Evolutionary conservation across 2,113 vertebrate genomes (phyloP).

Genomic region (Limnothrissa miodon): DNA sequence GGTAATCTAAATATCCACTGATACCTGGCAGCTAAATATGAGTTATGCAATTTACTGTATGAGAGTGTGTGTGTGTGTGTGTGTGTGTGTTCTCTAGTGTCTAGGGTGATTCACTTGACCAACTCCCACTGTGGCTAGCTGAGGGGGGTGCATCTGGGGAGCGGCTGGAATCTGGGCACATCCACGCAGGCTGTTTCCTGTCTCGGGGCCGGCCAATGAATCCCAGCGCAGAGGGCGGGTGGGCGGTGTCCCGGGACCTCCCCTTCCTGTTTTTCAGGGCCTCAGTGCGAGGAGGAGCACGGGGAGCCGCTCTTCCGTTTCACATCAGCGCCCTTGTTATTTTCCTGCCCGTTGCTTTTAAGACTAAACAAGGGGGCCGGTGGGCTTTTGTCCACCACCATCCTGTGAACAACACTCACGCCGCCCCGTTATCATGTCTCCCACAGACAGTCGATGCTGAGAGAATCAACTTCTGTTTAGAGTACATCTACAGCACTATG

Average conservation of each 20-base stretch:
- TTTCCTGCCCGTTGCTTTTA: constrained; percentile 32
- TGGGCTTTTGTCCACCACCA: constrained; percentile 1
- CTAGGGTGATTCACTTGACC: not conserved
- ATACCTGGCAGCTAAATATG: not conserved
- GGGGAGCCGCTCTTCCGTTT: constrained; percentile 1
- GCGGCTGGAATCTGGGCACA: constrained; percentile 9
- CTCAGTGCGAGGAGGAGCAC: constrained; percentile 7
- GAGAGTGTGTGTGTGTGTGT: not conserved
- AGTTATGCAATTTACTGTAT: not conserved
- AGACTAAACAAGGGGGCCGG: constrained; percentile 39
- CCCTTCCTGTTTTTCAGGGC: constrained; percentile 47
- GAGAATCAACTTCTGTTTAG: not conserved
- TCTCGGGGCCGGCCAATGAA: not conserved
- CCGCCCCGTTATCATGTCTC: not conserved
- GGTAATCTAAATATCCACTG: not conserved
- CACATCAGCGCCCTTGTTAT: constrained; percentile 28
- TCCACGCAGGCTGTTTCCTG: constrained; percentile 12
- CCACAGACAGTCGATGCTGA: not conserved
- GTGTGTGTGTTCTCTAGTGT: not conserved
- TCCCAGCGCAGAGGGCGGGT: constrained; percentile 25
- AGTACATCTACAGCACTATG: not conserved
- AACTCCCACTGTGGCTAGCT: not conserved
- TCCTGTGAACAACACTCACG: not conserved
- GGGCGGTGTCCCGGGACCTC: constrained; percentile 18
- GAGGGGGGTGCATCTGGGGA: not conserved